These are phyloP conservation scores for Oryctolagus cuniculus DNA, from an alignment of 2,113 vertebrate species.

Conservation along the genomic window mOryCun1.1 NC_091441.1:15286501-15287000, in stretches of 20 bases:
- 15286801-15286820: background rate
- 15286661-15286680: background rate
- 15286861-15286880: background rate
- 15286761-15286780: background rate
- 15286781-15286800: background rate
- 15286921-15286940: background rate
- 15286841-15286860: background rate
- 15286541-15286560: background rate
- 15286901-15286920: background rate
- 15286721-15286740: background rate
- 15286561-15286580: background rate
- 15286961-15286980: background rate
- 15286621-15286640: background rate
- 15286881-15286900: background rate
- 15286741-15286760: background rate
- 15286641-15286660: background rate
- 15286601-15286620: too few species aligned
- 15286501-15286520: background rate
- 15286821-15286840: background rate
- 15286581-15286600: background rate
- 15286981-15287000: too few species aligned
- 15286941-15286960: background rate
- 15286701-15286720: background rate
- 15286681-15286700: background rate
- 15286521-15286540: background rate